These are phyloP conservation scores for Andricus grossulariae DNA, from an alignment of 1,140 invertebrate genomes.

Conservation along the genomic window DNA sequence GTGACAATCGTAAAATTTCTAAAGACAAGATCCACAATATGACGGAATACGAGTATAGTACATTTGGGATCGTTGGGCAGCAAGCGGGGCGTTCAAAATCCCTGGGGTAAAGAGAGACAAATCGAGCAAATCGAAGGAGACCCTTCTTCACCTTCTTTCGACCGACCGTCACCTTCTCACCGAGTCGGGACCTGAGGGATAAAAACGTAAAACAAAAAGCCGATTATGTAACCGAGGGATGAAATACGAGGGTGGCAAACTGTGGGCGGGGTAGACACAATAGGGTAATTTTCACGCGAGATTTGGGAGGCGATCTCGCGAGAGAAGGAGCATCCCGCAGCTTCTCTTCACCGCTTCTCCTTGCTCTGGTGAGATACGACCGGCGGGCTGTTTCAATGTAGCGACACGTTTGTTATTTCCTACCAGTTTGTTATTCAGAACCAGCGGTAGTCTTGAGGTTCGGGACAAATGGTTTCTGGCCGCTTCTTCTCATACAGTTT, in stretches of 20 bases:
- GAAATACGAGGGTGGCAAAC: conserved; percentile 56
- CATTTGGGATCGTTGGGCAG: conserved; percentile 42
- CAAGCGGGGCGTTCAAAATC: conserved; percentile 47
- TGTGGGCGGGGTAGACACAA: conserved; percentile 60
- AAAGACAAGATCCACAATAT: neutral
- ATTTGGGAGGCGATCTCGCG: conserved; percentile 74
- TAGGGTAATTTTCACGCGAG: conserved; percentile 77
- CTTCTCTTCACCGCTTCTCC: conserved; percentile 33
- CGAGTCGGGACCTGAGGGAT: conserved; percentile 54
- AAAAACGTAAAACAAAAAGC: conserved; percentile 76
- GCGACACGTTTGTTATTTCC: conserved; percentile 74
- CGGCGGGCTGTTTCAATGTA: conserved; percentile 73
- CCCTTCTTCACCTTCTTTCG: conserved; percentile 15
- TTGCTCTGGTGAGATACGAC: conserved; percentile 67
- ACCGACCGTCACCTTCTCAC: conserved; percentile 38
- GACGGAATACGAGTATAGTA: neutral
- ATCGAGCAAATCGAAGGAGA: conserved; percentile 33
- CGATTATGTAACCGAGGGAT: conserved; percentile 74
- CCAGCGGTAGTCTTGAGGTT: conserved; percentile 38
- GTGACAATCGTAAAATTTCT: neutral
- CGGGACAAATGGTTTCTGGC: conserved; percentile 47
- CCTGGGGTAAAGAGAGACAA: conserved; percentile 40
- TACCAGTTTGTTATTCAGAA: conserved; percentile 57
- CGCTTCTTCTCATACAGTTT: conserved; percentile 35
- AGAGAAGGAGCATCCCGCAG: conserved; percentile 49